These are phyloP conservation scores for Ophion slaviceki DNA, from an alignment of 2,888 invertebrate species.

Conservation along the genomic window DNA sequence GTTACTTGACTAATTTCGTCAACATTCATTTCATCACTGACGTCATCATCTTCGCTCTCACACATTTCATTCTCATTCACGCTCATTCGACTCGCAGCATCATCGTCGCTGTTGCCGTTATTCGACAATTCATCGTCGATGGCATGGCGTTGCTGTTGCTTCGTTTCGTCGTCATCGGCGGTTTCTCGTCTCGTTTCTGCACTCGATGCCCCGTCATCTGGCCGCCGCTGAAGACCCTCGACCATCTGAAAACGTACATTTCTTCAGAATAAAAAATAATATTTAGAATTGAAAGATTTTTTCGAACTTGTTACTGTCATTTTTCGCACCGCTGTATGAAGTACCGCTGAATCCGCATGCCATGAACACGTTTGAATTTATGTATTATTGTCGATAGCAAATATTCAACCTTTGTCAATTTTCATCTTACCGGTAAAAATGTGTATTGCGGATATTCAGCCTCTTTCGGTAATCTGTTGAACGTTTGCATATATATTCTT, in stretches of 20 bases:
- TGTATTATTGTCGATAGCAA: no score
- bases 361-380: no score
- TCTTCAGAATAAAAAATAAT: not conserved
- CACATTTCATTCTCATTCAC: conserved; percentile 9
- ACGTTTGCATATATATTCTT: no score
- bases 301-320: conserved; percentile 7
- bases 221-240: not conserved
- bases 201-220: not conserved
- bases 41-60: conserved; percentile 8
- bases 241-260: conserved; percentile 1
- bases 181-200: conserved; percentile 6
- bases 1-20: not conserved
- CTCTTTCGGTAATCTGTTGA: no score
- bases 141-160: conserved; percentile 15
- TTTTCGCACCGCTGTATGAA: not conserved
- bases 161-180: not conserved
- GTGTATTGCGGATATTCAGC: no score
- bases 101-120: conserved; percentile 9
- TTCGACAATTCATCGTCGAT: conserved; percentile 7
- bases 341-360: not conserved
- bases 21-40: not conserved
- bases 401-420: no score
- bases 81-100: not conserved
- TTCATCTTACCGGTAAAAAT: no score
- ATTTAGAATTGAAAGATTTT: conserved; percentile 1